These are phyloP conservation scores for Limnephilus marmoratus DNA, from an alignment of 2,888 invertebrate genomes.

Conservation along the genomic window DNA sequence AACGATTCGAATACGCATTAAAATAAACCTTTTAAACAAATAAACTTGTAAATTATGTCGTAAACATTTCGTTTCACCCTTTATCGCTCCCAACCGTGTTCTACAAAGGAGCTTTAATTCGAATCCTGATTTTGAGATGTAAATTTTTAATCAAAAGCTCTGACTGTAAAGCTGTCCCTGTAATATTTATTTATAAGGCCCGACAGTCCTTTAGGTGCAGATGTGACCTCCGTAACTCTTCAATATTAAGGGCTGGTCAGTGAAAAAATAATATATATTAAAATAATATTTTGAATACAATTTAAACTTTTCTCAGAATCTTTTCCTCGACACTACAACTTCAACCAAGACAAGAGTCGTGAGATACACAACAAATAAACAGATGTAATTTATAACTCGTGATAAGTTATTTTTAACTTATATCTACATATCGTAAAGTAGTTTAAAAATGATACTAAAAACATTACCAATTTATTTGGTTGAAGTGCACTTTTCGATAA, in stretches of 20 bases:
- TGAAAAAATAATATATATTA: not conserved
- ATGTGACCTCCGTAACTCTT: constrained; percentile 50
- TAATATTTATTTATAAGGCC: constrained; percentile 64
- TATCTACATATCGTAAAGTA: not conserved
- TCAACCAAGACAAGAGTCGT: not conserved
- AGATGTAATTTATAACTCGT: not conserved
- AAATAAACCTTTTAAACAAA: constrained; percentile 42
- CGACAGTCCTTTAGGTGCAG: constrained; percentile 58
- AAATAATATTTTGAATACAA: not conserved
- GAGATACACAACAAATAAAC: not conserved
- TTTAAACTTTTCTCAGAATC: not conserved
- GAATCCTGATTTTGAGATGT: constrained; percentile 57
- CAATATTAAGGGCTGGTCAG: constrained; percentile 19
- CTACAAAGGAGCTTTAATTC: constrained; percentile 56
- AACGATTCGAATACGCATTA: constrained; percentile 29
- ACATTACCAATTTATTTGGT: too few species aligned
- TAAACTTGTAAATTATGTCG: constrained; percentile 45
- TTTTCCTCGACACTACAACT: not conserved
- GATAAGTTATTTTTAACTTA: not conserved
- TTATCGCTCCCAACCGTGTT: constrained; percentile 40
- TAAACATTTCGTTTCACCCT: constrained; percentile 33
- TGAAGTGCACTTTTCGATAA: not conserved
- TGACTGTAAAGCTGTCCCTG: constrained; percentile 63
- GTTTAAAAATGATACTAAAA: too few species aligned
- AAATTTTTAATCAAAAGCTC: constrained; percentile 63